These are phyloP conservation scores for Achroia grisella DNA, from an alignment of 1,140 invertebrate species.

Conservation along the genomic window DNA sequence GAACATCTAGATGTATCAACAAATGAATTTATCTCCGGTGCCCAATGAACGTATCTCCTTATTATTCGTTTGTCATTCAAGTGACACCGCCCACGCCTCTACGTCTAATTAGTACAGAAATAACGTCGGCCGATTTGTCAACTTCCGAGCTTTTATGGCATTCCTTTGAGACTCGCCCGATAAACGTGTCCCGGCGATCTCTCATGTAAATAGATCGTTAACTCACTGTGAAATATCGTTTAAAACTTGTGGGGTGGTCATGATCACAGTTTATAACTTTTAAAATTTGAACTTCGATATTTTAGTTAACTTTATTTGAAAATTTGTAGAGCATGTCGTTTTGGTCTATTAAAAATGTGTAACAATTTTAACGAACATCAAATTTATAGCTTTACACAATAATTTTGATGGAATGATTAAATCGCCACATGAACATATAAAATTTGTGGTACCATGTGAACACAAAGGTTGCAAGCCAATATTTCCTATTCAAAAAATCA, in stretches of 20 bases:
- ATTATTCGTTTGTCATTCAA: constrained; percentile 23
- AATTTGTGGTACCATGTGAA: too few species aligned
- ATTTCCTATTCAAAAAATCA: too few species aligned
- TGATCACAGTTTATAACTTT: not conserved
- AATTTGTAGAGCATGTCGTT: too few species aligned
- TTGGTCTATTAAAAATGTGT: too few species aligned
- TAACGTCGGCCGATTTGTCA: constrained; percentile 67
- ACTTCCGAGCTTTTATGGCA: constrained; percentile 58
- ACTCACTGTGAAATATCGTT: constrained; percentile 46
- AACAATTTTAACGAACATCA: too few species aligned
- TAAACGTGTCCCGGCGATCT: constrained; percentile 22
- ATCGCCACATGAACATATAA: too few species aligned
- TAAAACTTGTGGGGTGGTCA: constrained; percentile 40
- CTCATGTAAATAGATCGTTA: constrained; percentile 55
- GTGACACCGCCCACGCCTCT: constrained; percentile 38
- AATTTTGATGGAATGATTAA: too few species aligned
- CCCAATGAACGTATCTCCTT: constrained; percentile 11
- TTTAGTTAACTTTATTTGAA: too few species aligned
- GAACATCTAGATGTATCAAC: constrained; percentile 11
- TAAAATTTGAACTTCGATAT: too few species aligned
- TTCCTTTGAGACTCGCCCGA: constrained; percentile 47
- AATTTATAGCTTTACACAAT: too few species aligned
- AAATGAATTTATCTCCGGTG: constrained; percentile 20
- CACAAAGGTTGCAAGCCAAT: too few species aligned
- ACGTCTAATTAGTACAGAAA: constrained; percentile 70